These are phyloP conservation scores for Aproaerema taeniolella DNA, from an alignment of 2,888 invertebrate species.

Conservation along the genomic window DNA sequence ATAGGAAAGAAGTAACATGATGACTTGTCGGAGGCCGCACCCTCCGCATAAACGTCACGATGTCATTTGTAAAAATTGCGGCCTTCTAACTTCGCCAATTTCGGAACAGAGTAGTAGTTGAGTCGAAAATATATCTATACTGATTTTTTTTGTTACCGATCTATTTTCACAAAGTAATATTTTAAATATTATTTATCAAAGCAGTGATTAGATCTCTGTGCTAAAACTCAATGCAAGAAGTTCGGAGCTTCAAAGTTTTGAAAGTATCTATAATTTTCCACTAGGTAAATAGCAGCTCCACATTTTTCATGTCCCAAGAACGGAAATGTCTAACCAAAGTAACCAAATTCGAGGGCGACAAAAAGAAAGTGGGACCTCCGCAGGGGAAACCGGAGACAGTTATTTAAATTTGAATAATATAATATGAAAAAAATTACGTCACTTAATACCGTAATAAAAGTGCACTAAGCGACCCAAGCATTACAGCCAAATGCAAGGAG, in stretches of 20 bases:
- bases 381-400: constrained; percentile 76
- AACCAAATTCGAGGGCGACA: constrained; percentile 67
- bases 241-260: no score
- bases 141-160: no score
- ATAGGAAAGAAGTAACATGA: constrained; percentile 74
- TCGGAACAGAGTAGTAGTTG: constrained; percentile 41
- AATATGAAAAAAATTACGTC: constrained; percentile 79
- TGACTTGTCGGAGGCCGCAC: constrained; percentile 71
- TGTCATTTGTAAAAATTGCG: constrained; percentile 78
- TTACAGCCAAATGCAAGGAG: constrained; percentile 70
- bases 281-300: constrained; percentile 33
- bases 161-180: no score
- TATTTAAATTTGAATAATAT: constrained; percentile 80
- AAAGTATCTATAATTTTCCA: no score
- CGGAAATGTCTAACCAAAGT: constrained; percentile 66
- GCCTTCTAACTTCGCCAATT: constrained; percentile 70
- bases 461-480: constrained; percentile 76
- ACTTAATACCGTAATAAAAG: constrained; percentile 79
- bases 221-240: no score
- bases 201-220: no score
- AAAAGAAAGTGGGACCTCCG: constrained; percentile 66
- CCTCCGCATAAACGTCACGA: constrained; percentile 74
- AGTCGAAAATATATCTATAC: constrained; percentile 31
- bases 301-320: constrained; percentile 28
- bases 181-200: no score